Conservation (phyloP, 2,797 vertebrate species). For the Petrocephalus sullivani region DNA sequence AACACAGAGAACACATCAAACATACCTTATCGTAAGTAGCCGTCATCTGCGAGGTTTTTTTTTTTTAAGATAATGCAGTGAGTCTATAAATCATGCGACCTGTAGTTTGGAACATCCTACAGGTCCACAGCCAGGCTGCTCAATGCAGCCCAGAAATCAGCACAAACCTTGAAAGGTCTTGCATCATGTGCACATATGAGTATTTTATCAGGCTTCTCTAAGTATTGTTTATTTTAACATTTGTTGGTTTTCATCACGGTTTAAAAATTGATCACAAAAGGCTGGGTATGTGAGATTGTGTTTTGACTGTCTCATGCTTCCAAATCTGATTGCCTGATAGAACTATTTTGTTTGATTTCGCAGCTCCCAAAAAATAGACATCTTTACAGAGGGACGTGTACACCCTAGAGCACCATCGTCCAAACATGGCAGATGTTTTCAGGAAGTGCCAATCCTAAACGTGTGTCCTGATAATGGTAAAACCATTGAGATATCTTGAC, state of each 20-base stretch:
- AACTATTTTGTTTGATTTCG: neutral
- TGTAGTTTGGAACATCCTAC: neutral
- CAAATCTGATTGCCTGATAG: neutral
- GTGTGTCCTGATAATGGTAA: neutral
- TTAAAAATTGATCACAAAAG: constrained; percentile 5
- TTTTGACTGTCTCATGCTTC: neutral
- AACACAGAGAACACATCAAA: neutral
- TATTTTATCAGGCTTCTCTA: constrained; percentile 14
- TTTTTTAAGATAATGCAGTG: neutral
- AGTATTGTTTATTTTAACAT: neutral
- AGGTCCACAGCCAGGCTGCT: neutral
- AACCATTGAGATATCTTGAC: neutral
- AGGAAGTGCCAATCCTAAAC: neutral
- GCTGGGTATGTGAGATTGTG: neutral
- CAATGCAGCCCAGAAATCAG: neutral
- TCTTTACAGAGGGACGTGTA: neutral
- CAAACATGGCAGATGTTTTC: neutral
- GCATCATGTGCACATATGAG: neutral
- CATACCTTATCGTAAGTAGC: constrained; percentile 6
- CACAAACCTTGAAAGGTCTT: neutral
- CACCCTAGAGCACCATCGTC: neutral
- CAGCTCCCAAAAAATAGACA: neutral
- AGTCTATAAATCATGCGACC: neutral
- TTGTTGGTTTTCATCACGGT: neutral
- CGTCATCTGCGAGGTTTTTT: neutral